Percentiles rank a stretch among this genome's conserved stretches.
phyloP scores from a whole-genome alignment of 2,113 vertebrate genomes.

The Gymnocephalus cernua region DNA sequence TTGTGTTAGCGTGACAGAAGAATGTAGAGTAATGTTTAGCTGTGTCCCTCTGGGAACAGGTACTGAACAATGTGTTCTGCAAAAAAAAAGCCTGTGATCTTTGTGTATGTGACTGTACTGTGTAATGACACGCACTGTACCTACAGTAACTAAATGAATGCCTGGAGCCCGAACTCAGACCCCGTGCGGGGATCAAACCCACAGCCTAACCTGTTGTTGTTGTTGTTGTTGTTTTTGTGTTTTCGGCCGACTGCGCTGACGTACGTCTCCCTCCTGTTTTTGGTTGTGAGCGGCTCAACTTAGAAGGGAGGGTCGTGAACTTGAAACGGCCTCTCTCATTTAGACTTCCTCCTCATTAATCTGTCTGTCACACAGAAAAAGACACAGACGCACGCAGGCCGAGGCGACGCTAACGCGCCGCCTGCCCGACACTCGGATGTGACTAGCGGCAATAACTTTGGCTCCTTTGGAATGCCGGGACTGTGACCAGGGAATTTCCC shows the following conservation, averaged over 20 bases:
- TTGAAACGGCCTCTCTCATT: slow-evolving; percentile 12
- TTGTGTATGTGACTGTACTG: background rate
- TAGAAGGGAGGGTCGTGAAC: slow-evolving; percentile 22
- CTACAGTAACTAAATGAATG: background rate
- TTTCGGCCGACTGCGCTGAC: background rate
- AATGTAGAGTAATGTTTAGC: background rate
- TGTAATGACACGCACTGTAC: slow-evolving; percentile 1
- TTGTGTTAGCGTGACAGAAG: slow-evolving; percentile 30
- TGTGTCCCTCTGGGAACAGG: background rate
- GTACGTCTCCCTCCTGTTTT: slow-evolving; percentile 19
- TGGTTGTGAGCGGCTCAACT: background rate
- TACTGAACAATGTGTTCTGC: background rate
- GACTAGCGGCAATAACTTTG: background rate
- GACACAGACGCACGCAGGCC: slow-evolving; percentile 17
- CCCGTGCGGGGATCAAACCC: slow-evolving; percentile 43
- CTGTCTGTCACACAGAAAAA: slow-evolving; percentile 6
- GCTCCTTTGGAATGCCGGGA: slow-evolving; percentile 60
- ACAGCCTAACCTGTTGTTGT: slow-evolving; percentile 21
- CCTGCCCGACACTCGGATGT: slow-evolving; percentile 20
- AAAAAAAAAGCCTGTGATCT: background rate
- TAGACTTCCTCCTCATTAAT: slow-evolving; percentile 61
- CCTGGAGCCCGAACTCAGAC: slow-evolving; percentile 29
- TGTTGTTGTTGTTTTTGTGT: slow-evolving; percentile 34
- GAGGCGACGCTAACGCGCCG: background rate
- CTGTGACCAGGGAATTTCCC: slow-evolving; percentile 67